Evolutionary conservation across 2,888 invertebrate species (phyloP), one percentile per base, ranked within the genome.

Genomic region (Hedya salicella): DNA sequence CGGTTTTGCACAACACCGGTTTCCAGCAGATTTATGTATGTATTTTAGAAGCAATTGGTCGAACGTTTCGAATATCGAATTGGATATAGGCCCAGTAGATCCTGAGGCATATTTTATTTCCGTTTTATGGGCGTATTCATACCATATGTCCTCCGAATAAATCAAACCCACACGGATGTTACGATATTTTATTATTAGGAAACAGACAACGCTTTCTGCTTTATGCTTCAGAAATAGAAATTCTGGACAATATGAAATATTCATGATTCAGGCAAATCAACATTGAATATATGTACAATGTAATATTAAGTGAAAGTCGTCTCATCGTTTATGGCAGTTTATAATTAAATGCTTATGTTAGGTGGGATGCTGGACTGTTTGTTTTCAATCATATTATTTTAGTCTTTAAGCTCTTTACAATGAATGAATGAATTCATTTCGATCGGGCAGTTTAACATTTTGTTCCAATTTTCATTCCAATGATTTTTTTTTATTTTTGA

Each of bases 131-230:
- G 46, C 46, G 32, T 57, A 60, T 65, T 60, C 53, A 59, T 65
- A 60, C 60, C 65, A 65, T 32, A 57, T 64, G 64, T 59, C 60
- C 59, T 52, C 21, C 25, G 30, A 46, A 59, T 65, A 65, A 65
- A 65, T 60, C 65, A 65, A 39, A 52, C 36, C 57, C 44, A 36
- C 50, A 53, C 59, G 60, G 60, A 65, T 65, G 46, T 46, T 14
- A 44, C 36, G 42, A 50, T 46, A 50, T 42, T 56, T 50, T 32
- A 50, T 50, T 32, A 50, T 40, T 19, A 42, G 36, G 39, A 14
- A 52, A 30, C 52, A 44, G 48, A 21, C 46, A 32, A 16, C 30
- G 39, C 11, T 13, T 46, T 19, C 36, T 9, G 21, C 16, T 36
- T 59, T 9, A 48, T 48, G 48, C 39, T 39, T 60, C 6, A 39